Percentiles rank a stretch among this genome's conserved stretches.
phyloP scores from a whole-genome alignment of 1,140 invertebrate species.

The Pteromalus puparum region DNA sequence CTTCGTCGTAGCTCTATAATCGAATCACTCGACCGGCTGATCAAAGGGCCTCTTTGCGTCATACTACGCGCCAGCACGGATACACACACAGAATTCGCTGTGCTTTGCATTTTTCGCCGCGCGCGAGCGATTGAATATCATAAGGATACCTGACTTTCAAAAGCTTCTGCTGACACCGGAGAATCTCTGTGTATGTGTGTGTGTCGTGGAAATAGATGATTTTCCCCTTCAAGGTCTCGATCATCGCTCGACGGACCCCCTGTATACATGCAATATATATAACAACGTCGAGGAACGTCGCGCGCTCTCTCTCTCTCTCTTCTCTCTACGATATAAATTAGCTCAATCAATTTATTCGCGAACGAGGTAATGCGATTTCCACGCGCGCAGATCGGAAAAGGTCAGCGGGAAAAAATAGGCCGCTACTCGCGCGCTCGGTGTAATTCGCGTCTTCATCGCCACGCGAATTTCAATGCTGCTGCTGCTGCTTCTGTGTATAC shows the following conservation, averaged over 20 bases:
- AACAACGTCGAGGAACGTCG: not conserved
- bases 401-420: conserved; percentile 37
- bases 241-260: too few relatives aligned
- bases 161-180: not conserved
- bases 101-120: not conserved
- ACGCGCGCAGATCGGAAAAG: conserved; percentile 18
- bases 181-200: too few relatives aligned
- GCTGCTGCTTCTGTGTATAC: not conserved
- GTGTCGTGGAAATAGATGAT: too few relatives aligned
- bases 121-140: not conserved
- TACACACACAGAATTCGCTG: not conserved
- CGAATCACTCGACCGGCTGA: conserved; percentile 69
- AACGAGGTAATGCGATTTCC: conserved; percentile 35
- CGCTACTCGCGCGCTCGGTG: not conserved
- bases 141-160: not conserved
- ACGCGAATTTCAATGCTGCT: conserved; percentile 33
- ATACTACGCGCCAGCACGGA: not conserved
- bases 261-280: too few relatives aligned
- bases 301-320: too few relatives aligned
- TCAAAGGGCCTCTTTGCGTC: conserved; percentile 60
- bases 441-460: conserved; percentile 11
- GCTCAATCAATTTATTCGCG: not conserved
- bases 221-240: too few relatives aligned
- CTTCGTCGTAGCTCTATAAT: conserved; percentile 63
- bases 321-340: not conserved